Evolutionary conservation across 1,140 invertebrate genomes (phyloP).

Genomic region (Atopsyche davidsoni): DNA sequence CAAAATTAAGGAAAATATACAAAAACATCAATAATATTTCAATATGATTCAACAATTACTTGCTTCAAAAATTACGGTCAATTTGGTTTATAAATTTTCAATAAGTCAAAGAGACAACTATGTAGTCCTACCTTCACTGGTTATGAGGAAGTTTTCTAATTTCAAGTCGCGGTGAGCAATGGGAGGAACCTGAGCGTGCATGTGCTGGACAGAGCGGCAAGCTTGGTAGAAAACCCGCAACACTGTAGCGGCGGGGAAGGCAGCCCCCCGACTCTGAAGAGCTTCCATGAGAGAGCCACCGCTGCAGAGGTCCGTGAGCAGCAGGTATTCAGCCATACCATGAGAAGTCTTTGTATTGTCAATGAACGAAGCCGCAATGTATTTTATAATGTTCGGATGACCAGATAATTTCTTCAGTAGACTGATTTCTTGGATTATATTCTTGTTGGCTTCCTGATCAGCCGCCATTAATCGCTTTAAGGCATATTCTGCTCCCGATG

Average conservation of each 20-base stretch:
- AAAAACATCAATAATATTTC: too few relatives aligned
- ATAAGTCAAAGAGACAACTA: too few relatives aligned
- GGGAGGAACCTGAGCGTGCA: constrained; percentile 85
- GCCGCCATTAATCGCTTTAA: constrained; percentile 77
- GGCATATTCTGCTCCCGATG: constrained; percentile 83
- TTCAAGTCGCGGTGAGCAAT: constrained; percentile 93
- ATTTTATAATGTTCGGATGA: constrained; percentile 76
- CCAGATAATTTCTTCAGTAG: constrained; percentile 70
- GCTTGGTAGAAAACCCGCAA: constrained; percentile 88
- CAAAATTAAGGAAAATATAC: too few relatives aligned
- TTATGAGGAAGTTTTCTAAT: constrained; percentile 61
- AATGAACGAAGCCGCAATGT: constrained; percentile 66
- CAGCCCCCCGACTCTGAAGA: constrained; percentile 55
- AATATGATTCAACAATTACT: too few relatives aligned
- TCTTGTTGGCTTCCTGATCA: constrained; percentile 70
- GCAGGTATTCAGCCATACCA: constrained; percentile 64
- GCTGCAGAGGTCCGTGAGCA: constrained; percentile 66
- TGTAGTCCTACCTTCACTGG: constrained; percentile 47
- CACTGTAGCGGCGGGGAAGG: constrained; percentile 67
- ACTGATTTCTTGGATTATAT: constrained; percentile 73
- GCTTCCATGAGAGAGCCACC: constrained; percentile 78
- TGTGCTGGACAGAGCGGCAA: constrained; percentile 82
- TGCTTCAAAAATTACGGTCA: constrained; percentile 1
- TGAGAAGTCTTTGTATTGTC: constrained; percentile 61
- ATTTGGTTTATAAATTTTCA: not conserved